Evolutionary conservation across 2,113 vertebrate species (phyloP).

Genomic region (Calidris pygmaea): DNA sequence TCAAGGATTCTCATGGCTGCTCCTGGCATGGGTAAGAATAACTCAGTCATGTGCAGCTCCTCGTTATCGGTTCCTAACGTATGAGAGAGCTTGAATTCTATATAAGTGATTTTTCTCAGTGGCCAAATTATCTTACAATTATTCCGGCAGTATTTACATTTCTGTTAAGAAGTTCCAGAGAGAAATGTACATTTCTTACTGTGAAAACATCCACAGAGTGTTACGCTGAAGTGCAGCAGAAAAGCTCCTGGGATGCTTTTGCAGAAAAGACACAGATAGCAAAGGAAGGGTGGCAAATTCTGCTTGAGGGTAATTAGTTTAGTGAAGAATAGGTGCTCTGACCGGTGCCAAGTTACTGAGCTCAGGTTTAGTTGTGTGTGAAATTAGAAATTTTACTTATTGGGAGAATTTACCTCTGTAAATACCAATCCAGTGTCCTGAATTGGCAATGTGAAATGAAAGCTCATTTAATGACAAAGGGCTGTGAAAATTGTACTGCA

Average conservation of each 20-base stretch:
- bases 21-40: constrained; percentile 92
- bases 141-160: not conserved
- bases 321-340: not conserved
- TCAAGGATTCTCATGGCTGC: constrained; percentile 97
- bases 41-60: not conserved
- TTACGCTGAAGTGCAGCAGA: not conserved
- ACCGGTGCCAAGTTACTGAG: not conserved
- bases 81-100: not conserved
- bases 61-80: not conserved
- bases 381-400: not conserved
- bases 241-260: not conserved
- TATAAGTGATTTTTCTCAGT: not conserved
- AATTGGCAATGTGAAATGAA: not conserved
- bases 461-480: not conserved
- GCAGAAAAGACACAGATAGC: not conserved
- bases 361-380: not conserved
- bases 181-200: not conserved
- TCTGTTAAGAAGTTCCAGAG: not conserved
- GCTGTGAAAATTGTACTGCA: not conserved
- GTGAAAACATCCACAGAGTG: not conserved
- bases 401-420: not conserved
- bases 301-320: not conserved
- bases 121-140: not conserved
- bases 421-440: not conserved
- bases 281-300: not conserved